These are phyloP conservation scores for Poeciliopsis retropinna DNA, from an alignment of 2,113 vertebrate species.

Conservation along the genomic window DNA sequence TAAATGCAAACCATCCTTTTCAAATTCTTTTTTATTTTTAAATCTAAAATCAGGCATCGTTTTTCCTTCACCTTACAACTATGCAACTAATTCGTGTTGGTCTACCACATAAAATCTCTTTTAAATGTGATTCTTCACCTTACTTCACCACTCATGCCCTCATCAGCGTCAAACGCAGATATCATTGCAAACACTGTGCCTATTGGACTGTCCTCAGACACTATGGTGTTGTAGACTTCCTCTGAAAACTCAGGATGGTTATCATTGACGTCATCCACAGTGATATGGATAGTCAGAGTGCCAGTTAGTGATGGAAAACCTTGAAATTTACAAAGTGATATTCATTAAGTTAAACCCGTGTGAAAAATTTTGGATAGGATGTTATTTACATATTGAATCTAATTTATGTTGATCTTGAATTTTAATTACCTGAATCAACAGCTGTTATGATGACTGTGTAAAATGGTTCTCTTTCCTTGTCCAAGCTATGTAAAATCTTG, in stretches of 20 bases:
- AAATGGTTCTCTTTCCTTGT: slow-evolving; percentile 65
- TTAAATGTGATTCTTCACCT: slow-evolving; percentile 52
- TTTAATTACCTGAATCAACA: slow-evolving; percentile 77
- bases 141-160: slow-evolving; percentile 71
- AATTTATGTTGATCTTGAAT: neutral
- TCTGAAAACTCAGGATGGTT: slow-evolving; percentile 73
- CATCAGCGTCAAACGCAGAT: slow-evolving; percentile 73
- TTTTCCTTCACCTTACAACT: too few relatives aligned
- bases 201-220: slow-evolving; percentile 72
- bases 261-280: slow-evolving; percentile 81
- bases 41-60: too few relatives aligned
- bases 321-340: slow-evolving; percentile 45
- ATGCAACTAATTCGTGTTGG: neutral
- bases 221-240: slow-evolving; percentile 62
- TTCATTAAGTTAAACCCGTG: slow-evolving; percentile 4
- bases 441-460: slow-evolving; percentile 66
- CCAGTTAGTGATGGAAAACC: slow-evolving; percentile 75
- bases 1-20: neutral
- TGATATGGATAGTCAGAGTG: slow-evolving; percentile 69
- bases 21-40: neutral
- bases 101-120: neutral
- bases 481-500: slow-evolving; percentile 59
- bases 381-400: neutral
- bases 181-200: slow-evolving; percentile 74
- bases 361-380: neutral